Evolutionary conservation across 1,140 invertebrate species (phyloP), one percentile per base, ranked within the genome.

Genomic region (Drosophila paulistorum): DNA sequence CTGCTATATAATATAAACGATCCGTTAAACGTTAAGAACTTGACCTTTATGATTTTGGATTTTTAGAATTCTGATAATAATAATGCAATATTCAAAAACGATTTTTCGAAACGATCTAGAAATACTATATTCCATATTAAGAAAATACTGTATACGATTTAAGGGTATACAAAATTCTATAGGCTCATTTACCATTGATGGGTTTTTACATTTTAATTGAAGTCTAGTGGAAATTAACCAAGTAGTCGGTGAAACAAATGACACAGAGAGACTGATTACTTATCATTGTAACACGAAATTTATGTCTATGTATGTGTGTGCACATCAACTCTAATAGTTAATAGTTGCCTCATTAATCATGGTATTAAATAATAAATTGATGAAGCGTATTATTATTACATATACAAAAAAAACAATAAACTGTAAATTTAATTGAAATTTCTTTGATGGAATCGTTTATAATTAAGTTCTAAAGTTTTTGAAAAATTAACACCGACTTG

Each of bases 171-270:
- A 51, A 51, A 23, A 10, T 51, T 51, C 45, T 9, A 17, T 48
- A 48, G 2, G 17, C 14, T 17, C 2, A 17, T 48, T 48, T 2
- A 2, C 9, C 7, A 23, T 51, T 23, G 1, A 23, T 51, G 17
- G 2, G 20, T 11, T 51, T 51, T 23, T 51, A 20, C 17, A 48
- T 23, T 51, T 51, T 51, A 51, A 51, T 51, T 23, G 17, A 51
- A 51, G 45, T 51, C 17, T 51, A 51, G 45, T 51, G 45, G 45
- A 51, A 51, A 51, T 51, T 51, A 51, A 51, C 45, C 45, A 51
- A 51, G 30, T 30, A 7, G 17, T 30, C 17, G 17, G 17, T 11
- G 37, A 51, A 51, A 51, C 45, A 51, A 51, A 51, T 51, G 17
- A 51, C 17, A 23, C 20, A 39, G 37, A 37, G 10, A 10, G 45